These are phyloP conservation scores for Bellardia bayeri DNA, from an alignment of 2,888 invertebrate genomes.

Conservation along the genomic window DNA sequence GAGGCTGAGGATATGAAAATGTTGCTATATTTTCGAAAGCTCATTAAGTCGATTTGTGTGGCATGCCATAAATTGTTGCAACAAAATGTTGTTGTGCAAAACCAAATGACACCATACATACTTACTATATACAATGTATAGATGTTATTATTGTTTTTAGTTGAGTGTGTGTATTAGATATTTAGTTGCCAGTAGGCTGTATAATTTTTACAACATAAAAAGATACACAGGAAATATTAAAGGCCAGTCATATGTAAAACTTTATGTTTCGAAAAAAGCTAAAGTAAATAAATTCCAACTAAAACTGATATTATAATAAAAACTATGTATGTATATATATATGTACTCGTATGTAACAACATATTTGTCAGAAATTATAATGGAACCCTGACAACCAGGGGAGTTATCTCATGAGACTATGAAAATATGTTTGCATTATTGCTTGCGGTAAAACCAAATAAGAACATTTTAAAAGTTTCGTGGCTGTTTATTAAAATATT, in stretches of 20 bases:
- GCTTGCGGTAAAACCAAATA: conserved; percentile 9
- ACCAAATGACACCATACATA: conserved; percentile 53
- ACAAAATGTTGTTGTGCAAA: conserved; percentile 62
- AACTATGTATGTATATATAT: background rate
- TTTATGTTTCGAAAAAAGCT: conserved; percentile 35
- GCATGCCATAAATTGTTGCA: conserved; percentile 72
- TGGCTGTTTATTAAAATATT: background rate
- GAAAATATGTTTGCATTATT: conserved; percentile 26
- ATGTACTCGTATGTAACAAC: background rate
- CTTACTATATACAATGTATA: background rate
- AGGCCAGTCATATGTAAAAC: conserved; percentile 59
- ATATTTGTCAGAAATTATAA: conserved; percentile 53
- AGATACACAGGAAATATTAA: conserved; percentile 18
- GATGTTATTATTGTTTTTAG: conserved; percentile 10
- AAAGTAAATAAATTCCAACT: conserved; percentile 58
- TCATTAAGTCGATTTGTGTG: conserved; percentile 73
- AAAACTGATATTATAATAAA: conserved; percentile 47
- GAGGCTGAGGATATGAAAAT: conserved; percentile 63
- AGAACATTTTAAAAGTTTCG: conserved; percentile 30
- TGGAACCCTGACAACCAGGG: conserved; percentile 7
- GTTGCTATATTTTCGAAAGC: conserved; percentile 65
- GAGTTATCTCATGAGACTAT: conserved; percentile 18
- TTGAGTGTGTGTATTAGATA: conserved; percentile 32
- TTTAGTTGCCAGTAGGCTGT: conserved; percentile 48
- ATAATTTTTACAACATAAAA: conserved; percentile 46